Evolutionary conservation across 2,113 vertebrate genomes (phyloP), one percentile per base, ranked within the genome.

Genomic region (Siphamia tubifer): DNA sequence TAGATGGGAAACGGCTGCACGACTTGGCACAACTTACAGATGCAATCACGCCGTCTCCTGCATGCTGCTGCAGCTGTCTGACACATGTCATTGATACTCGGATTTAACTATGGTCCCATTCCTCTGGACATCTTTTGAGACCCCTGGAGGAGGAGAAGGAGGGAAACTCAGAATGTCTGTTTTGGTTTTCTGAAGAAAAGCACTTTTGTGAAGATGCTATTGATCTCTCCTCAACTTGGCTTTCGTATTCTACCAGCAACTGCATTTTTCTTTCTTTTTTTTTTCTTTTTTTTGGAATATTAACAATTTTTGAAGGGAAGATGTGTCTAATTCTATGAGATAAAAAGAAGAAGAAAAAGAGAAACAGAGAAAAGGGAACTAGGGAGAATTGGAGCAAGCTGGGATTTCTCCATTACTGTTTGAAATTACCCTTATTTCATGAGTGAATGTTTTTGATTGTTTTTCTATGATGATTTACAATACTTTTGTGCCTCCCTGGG

Each of bases 121-220:
- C 76, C 70, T 79, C 68, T 88, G 89, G 92, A 91, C 79, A 73
- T 70, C 79, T 57, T 89, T 65, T 82, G 76, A 87, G 77, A 86
- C 51, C 55, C 64, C 74, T 40, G 83, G 70, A 85, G 80, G 68
- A 68, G 72, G 47, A 75, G 81, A 74, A 82, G 56, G 65, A 82
- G 55, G 66, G 65, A 86, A 88, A 85, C 81, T 86, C 79, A 58
- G 66, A 81, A 66, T 65, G 47, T 63, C 70, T 68, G 66, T 52
- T 52, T 75, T 72, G 55, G 36, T 81, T 79, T 76, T 72, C 28
- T 86, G 62, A 87, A 83, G 74, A 77, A 51, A 77, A 81, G 25
- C 39, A 85, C 77, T 87, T 87, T 81, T 83, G 69, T 40, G 56
- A 61, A 67, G 54, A 47, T 43, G 53, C 63, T 44, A 0, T 65